These are phyloP conservation scores for Phrynosoma blainvillii DNA, from an alignment of 2,113 vertebrate species.

Conservation along the genomic window DNA sequence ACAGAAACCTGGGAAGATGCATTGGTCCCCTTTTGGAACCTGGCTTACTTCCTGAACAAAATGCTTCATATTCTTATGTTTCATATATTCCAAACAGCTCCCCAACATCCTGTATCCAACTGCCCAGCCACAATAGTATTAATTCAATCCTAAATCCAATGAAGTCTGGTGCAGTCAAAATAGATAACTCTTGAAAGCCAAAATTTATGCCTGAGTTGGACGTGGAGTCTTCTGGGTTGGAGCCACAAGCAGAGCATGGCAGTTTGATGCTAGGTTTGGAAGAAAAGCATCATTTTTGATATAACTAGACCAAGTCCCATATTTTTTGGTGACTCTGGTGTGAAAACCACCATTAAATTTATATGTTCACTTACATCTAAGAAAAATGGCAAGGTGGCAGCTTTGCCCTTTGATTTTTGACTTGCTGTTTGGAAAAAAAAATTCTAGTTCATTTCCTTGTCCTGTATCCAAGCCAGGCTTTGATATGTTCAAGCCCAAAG, in stretches of 20 bases:
- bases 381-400: background rate
- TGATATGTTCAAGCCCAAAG: background rate
- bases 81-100: background rate
- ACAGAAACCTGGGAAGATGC: background rate
- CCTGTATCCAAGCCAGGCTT: background rate
- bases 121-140: background rate
- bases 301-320: too few species aligned
- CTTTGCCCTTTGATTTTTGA: background rate
- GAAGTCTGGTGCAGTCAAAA: background rate
- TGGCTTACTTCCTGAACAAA: background rate
- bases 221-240: background rate
- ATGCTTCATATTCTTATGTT: background rate
- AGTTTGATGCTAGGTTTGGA: background rate
- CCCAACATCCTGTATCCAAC: background rate
- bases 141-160: background rate
- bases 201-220: too few species aligned
- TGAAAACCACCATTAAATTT: background rate
- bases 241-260: background rate
- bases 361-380: background rate
- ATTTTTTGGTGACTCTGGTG: background rate
- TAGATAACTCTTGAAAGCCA: too few species aligned
- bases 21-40: background rate
- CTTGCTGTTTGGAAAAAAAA: background rate
- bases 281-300: background rate
- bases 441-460: background rate